Evolutionary conservation across 2,797 vertebrate genomes (phyloP), one percentile per base, ranked within the genome.

Genomic region (Lycodopsis pacificus): DNA sequence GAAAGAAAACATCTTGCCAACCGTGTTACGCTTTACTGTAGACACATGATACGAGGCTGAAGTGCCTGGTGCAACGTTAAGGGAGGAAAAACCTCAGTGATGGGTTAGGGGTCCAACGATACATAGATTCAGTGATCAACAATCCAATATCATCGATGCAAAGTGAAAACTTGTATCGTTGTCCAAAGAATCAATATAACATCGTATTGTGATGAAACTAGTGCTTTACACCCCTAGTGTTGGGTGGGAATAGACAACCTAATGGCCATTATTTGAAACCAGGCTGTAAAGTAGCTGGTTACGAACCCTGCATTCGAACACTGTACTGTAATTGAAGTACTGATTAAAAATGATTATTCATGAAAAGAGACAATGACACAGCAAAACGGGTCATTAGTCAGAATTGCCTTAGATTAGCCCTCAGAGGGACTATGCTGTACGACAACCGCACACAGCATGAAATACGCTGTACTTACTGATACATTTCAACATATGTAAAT

Each of bases 381-480:
- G 22, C 30, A 6, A 49, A 61, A 14, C 4, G 25, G 42, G 30
- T 38, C 20, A 49, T 25, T 12, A 61, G 0, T 13, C 34, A 59
- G 36, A 68, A 36, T 17, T 44, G 6, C 63, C 44, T 67, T 30
- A 64, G 27, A 67, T 73, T 44, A 38, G 20, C 6, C 9, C 4
- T 34, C 25, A 46, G 15, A 53, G 42, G 40, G 5, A 58, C 58
- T 14, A 56, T 14, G 3, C 19, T 62, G 59, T 7, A 30, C 40
- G 32, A 74, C 13, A 70, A 49, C 20, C 38, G 19, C 5, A 9
- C 0, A 9, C 0, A 1, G 6, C 25, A 44, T 38, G n/a, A 58
- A 27, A 75, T 64, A 65, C 4, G 65, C n/a, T 44, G 61, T 38
- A 34, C 13, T 22, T 64, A 22, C 30, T 44, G n/a, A 71, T 53